Base-by-base conservation (phyloP, 37 sponge, comb jelly and placozoan species). In the Agelas oroides region DNA sequence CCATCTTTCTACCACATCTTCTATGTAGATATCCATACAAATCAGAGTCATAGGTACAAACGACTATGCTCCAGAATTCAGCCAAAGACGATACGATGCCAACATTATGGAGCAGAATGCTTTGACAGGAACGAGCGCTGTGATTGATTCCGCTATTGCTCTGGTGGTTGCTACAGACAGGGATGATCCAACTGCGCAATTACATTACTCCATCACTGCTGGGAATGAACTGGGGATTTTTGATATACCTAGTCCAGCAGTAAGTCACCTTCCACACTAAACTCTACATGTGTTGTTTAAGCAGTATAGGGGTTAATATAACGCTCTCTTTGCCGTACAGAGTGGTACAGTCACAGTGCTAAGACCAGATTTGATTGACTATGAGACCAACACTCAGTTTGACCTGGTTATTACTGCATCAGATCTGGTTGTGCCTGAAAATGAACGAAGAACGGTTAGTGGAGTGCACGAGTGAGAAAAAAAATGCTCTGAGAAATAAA, bases 371-470 rank as follows among this genome's bases (percentile, higher is more conserved):
- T 30, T 71, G 28, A 46, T 86, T 13, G 74, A 86, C 56, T 69
- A 71, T 63, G 87, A 86, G 41, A 57, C 62, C 8, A 53, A 16
- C 15, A 33, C 53, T 23, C 61, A 25, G 32, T 86, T 59, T 71
- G 46, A 65, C 37, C 61, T 86, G 0, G 20, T 78, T 27, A 39
- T 86, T 11, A 58, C 40, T 33, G 87, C 87, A 1, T 25, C 27
- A 52, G 87, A 86, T 32, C 40, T 70, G 23, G 87, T 78, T 6
- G 25, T 57, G 25, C 79, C 87, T 27, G 61, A 17, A 3, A 61
- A 8, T 19, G 58, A 71, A 18, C 23, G 69, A 30, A 77, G 87
- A 86, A 25, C 63, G 61, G 87, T 86, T 27, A 68, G 59, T 77
- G 31, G 53, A 74, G n/a, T n/a, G 5, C 18, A 56, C 58, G 18